These are phyloP conservation scores for Chloropsis hardwickii DNA, from an alignment of 2,113 vertebrate species.

Conservation along the genomic window DNA sequence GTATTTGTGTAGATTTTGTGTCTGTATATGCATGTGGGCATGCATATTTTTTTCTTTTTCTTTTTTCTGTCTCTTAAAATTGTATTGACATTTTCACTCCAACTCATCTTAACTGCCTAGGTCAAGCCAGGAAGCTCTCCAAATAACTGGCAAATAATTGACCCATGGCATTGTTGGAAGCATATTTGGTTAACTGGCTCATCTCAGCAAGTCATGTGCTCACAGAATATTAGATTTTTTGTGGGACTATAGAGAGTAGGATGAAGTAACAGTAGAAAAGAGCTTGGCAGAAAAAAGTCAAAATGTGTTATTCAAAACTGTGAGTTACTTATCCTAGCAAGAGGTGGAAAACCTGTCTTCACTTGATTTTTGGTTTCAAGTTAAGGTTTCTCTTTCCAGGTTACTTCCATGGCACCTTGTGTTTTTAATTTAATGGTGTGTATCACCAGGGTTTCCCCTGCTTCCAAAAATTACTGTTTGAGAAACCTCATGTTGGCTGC, in stretches of 20 bases:
- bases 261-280: neutral
- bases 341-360: neutral
- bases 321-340: neutral
- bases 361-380: neutral
- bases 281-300: neutral
- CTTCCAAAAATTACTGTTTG: neutral
- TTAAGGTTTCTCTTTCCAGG: neutral
- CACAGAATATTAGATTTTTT: neutral
- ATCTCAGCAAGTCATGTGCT: accelerated
- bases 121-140: neutral
- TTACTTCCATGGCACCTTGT: neutral
- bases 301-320: neutral
- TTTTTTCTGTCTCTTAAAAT: neutral
- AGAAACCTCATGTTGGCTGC: neutral
- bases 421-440: neutral
- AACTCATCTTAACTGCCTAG: neutral
- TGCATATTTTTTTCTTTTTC: neutral
- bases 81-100: neutral
- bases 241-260: neutral
- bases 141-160: neutral
- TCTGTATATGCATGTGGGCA: neutral
- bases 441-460: neutral
- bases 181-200: neutral
- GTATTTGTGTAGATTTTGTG: neutral
- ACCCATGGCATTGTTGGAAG: neutral